These are phyloP conservation scores for Synanthedon tipuliformis DNA, from an alignment of 2,888 invertebrate species.

Conservation along the genomic window DNA sequence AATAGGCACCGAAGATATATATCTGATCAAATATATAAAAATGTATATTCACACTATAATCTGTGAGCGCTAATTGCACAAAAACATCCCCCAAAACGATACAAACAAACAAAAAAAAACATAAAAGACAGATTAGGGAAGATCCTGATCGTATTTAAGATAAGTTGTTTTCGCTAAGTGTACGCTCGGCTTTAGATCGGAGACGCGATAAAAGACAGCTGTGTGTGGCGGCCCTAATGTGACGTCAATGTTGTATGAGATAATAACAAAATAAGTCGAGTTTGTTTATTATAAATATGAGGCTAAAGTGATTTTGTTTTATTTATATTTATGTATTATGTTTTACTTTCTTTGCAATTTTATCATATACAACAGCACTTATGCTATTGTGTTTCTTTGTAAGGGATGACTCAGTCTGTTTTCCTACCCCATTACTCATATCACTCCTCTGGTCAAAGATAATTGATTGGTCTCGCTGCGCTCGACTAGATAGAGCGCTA, in stretches of 20 bases:
- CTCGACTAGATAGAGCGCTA: too few relatives aligned
- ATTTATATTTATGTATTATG: too few relatives aligned
- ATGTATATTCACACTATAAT: conserved; percentile 47
- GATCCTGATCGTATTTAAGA: conserved; percentile 66
- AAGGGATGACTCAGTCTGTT: too few relatives aligned
- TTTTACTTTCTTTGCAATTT: too few relatives aligned
- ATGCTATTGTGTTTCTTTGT: too few relatives aligned
- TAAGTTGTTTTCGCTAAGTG: conserved; percentile 65
- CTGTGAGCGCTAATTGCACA: conserved; percentile 58
- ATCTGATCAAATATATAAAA: conserved; percentile 18
- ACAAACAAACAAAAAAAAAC: conserved; percentile 50
- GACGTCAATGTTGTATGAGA: conserved; percentile 22
- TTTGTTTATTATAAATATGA: neutral
- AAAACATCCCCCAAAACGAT: conserved; percentile 43
- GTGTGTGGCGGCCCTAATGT: conserved; percentile 33
- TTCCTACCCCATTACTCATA: too few relatives aligned
- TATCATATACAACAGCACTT: too few relatives aligned
- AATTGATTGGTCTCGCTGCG: too few relatives aligned
- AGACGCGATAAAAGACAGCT: conserved; percentile 54
- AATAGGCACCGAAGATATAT: conserved; percentile 19
- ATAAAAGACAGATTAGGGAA: conserved; percentile 64
- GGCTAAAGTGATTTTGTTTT: too few relatives aligned
- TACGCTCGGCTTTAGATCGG: conserved; percentile 56
- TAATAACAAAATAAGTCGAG: neutral
- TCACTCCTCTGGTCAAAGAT: too few relatives aligned